Percentiles rank a stretch among this genome's conserved stretches.
Conservation (phyloP, 2,797 vertebrate species). For the Diplodus puntazzo region DNA sequence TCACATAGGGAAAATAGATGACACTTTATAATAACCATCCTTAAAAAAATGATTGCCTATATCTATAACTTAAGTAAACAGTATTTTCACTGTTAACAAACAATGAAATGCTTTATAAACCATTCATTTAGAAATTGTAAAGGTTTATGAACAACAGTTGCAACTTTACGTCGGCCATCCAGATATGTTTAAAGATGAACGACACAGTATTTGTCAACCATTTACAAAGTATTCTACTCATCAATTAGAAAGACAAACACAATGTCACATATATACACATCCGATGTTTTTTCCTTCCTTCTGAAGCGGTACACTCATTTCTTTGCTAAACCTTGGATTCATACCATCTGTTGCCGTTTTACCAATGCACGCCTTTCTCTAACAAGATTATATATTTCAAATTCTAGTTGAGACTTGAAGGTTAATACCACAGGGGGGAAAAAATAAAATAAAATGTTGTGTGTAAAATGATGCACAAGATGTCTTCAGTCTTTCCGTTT, state of each 20-base stretch:
- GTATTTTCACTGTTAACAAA: too few relatives aligned
- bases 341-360: background rate
- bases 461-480: slow-evolving; percentile 18
- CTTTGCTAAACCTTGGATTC: slow-evolving; percentile 1
- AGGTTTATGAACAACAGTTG: too few relatives aligned
- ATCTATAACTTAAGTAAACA: too few relatives aligned
- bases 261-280: background rate
- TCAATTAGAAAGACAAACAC: background rate
- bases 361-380: background rate
- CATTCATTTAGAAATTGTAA: too few relatives aligned
- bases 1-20: background rate
- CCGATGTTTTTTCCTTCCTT: background rate
- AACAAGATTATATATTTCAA: slow-evolving; percentile 2
- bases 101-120: too few relatives aligned
- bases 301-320: background rate
- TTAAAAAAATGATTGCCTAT: too few relatives aligned
- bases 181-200: too few relatives aligned
- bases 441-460: background rate
- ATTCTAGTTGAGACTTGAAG: slow-evolving; percentile 1
- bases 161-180: too few relatives aligned
- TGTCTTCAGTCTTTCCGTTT: slow-evolving; percentile 13
- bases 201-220: too few relatives aligned
- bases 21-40: background rate
- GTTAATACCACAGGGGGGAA: background rate
- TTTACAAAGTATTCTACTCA: too few relatives aligned